Evolutionary conservation across 2,797 vertebrate genomes (phyloP).

Genomic region (Columba guinea): DNA sequence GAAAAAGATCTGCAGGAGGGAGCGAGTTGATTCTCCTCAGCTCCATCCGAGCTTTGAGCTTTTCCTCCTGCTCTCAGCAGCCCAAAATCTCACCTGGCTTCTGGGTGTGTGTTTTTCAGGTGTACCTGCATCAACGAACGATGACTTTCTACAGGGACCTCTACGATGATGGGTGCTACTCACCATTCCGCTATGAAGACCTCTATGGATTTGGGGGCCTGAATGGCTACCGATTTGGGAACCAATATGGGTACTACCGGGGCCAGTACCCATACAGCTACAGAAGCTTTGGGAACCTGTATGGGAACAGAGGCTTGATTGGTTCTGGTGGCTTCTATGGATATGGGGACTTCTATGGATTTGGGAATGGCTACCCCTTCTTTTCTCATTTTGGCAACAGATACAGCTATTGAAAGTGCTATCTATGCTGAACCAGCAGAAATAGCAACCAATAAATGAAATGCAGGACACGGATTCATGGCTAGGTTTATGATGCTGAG

Average conservation of each 20-base stretch:
- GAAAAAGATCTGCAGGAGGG: not conserved
- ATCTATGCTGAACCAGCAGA: not conserved
- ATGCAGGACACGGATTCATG: rapidly evolving
- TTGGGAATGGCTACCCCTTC: not conserved
- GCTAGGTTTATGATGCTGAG: not conserved
- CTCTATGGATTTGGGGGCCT: not conserved
- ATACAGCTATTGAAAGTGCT: not conserved
- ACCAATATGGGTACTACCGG: not conserved
- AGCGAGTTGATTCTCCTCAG: not conserved
- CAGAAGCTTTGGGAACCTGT: not conserved
- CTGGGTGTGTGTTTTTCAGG: slow-evolving; percentile 18
- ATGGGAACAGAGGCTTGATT: not conserved
- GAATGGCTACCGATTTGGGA: not conserved
- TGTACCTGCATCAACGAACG: not conserved
- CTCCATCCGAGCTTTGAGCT: not conserved
- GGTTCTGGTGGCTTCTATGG: not conserved
- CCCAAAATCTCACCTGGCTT: not conserved
- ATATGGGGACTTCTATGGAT: not conserved
- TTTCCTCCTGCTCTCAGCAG: not conserved
- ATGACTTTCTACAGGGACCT: not conserved
- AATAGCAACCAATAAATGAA: not conserved
- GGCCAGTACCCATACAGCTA: rapidly evolving
- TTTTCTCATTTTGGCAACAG: not conserved
- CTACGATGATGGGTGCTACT: rapidly evolving
- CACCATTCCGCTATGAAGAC: not conserved